A percentile compares a stretch with the other conserved stretches of the same genome.
Evolutionary conservation across 2,113 vertebrate genomes (phyloP).

Genomic region (Onychorhynchus coronatus): DNA sequence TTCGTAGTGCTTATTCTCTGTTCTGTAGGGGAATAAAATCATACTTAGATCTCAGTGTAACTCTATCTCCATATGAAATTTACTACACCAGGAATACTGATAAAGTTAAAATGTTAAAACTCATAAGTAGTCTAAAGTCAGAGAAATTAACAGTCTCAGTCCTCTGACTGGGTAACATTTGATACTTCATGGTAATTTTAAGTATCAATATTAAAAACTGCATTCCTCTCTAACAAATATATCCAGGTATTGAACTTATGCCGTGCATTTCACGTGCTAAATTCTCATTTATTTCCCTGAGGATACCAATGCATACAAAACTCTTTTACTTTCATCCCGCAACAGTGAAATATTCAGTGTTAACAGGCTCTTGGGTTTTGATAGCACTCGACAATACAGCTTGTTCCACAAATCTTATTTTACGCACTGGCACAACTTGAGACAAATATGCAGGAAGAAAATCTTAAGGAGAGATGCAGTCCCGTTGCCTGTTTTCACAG

Average conservation of each 20-base stretch:
- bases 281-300: not conserved
- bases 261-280: not conserved
- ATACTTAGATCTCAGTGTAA: not conserved
- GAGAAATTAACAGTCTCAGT: not conserved
- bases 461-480: too few species aligned
- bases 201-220: not conserved
- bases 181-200: not conserved
- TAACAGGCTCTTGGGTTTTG: not conserved
- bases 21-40: not conserved
- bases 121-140: not conserved
- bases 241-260: not conserved
- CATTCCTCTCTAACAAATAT: not conserved
- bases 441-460: fast-evolving
- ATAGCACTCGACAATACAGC: fast-evolving
- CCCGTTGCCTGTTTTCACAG: fast-evolving
- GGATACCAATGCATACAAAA: not conserved
- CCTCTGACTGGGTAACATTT: not conserved
- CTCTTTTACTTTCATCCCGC: not conserved
- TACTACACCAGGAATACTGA: not conserved
- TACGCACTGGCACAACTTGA: not conserved
- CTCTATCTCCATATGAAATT: not conserved
- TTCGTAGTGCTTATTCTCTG: not conserved
- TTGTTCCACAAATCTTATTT: not conserved
- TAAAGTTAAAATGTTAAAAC: not conserved
- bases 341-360: not conserved